Conservation (phyloP, 2,797 vertebrate species). For the Chanos chanos region DNA sequence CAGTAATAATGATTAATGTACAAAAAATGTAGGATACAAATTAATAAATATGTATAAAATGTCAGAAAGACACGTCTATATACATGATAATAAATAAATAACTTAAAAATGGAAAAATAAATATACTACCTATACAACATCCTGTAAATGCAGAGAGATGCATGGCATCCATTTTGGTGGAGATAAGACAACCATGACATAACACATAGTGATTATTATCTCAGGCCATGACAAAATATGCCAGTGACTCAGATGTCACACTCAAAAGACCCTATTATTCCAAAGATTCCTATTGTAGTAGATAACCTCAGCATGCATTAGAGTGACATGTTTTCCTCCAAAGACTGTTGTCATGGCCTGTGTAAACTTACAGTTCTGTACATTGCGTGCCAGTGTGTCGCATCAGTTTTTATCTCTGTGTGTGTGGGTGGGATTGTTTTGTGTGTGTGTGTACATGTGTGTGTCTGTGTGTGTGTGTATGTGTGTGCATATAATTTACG, state of each 20-base stretch:
- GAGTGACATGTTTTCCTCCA: too few species aligned
- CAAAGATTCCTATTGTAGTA: not conserved
- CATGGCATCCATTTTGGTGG: constrained; percentile 74
- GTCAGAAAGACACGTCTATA: constrained; percentile 64
- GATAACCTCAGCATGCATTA: too few species aligned
- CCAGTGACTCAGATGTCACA: not conserved
- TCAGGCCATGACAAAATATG: not conserved
- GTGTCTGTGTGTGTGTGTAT: too few species aligned
- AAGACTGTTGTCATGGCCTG: too few species aligned
- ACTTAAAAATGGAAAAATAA: constrained; percentile 77
- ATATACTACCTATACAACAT: constrained; percentile 70
- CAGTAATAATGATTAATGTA: constrained; percentile 21
- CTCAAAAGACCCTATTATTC: not conserved
- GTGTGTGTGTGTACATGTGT: too few species aligned
- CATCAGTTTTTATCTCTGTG: too few species aligned
- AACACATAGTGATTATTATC: constrained; percentile 27
- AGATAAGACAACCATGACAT: constrained; percentile 62
- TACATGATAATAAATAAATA: constrained; percentile 81
- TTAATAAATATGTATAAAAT: constrained; percentile 73
- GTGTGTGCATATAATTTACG: too few species aligned
- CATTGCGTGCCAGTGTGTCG: too few species aligned
- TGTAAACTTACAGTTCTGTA: too few species aligned
- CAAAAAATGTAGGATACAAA: constrained; percentile 41
- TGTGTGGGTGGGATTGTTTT: too few species aligned
- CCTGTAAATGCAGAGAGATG: constrained; percentile 76